Conservation (phyloP, 2,797 vertebrate genomes). For the Crax fasciolata region DNA sequence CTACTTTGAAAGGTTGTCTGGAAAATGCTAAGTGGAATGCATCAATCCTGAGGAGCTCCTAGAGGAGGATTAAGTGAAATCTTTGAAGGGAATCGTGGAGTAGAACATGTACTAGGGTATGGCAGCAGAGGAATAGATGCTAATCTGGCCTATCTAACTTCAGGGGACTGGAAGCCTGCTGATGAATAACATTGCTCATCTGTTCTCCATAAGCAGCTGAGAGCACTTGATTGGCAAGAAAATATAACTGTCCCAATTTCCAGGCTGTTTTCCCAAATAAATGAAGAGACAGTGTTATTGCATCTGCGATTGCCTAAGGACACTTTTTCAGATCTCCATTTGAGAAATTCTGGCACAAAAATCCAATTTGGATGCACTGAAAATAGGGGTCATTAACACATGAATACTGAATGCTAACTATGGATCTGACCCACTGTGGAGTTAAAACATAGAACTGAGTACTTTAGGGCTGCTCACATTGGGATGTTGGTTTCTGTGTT, state of each 20-base stretch:
- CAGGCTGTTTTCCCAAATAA: constrained; percentile 20
- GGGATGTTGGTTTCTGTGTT: neutral
- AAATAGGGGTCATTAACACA: neutral
- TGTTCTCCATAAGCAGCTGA: neutral
- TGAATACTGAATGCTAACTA: neutral
- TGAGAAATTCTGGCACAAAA: constrained; percentile 7
- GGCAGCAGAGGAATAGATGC: neutral
- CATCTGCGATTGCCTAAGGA: constrained; percentile 11
- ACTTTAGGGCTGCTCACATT: neutral
- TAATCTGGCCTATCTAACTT: neutral
- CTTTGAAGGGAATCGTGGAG: neutral
- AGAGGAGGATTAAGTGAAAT: neutral
- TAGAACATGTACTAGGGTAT: rapidly evolving
- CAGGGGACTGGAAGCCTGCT: neutral
- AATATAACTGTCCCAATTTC: neutral
- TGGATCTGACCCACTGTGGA: neutral
- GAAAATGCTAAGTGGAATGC: neutral
- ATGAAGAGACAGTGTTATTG: constrained; percentile 7
- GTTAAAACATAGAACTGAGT: neutral
- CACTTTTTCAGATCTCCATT: neutral
- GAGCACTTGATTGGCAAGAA: neutral
- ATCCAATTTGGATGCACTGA: neutral
- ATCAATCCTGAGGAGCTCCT: neutral
- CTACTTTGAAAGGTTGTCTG: neutral
- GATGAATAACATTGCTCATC: neutral